These are phyloP conservation scores for Lacanobia oleracea DNA, from an alignment of 2,888 invertebrate species.

Conservation along the genomic window DNA sequence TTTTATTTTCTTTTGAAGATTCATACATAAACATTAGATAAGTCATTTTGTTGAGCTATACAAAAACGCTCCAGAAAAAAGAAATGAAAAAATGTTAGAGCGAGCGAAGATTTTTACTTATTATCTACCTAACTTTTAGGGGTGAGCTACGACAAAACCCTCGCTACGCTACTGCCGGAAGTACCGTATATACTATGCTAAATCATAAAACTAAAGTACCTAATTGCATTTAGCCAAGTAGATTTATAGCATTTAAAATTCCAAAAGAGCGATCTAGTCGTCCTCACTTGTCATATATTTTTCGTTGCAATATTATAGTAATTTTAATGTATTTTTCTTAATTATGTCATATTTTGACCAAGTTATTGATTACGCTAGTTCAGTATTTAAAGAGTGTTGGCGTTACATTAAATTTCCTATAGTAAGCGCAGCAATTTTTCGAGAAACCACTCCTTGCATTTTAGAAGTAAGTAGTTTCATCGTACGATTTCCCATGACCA, in stretches of 20 bases:
- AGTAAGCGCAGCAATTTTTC: slow-evolving; percentile 76
- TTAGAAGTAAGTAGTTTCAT: slow-evolving; percentile 75
- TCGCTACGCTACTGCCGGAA: not conserved
- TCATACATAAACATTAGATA: too few relatives aligned
- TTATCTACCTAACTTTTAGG: too few relatives aligned
- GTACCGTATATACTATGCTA: not conserved
- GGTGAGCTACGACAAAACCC: too few relatives aligned
- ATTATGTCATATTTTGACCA: slow-evolving; percentile 85
- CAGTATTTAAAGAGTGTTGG: slow-evolving; percentile 64
- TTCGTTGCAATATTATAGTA: slow-evolving; percentile 69
- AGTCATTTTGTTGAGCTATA: too few relatives aligned
- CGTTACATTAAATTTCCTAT: slow-evolving; percentile 70
- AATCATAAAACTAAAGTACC: slow-evolving; percentile 11
- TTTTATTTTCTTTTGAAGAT: too few relatives aligned
- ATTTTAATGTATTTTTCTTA: slow-evolving; percentile 80
- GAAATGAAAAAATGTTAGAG: too few relatives aligned
- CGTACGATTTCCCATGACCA: not conserved
- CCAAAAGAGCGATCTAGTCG: slow-evolving; percentile 79
- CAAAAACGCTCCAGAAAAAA: too few relatives aligned
- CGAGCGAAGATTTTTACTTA: too few relatives aligned
- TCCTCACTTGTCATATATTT: slow-evolving; percentile 71
- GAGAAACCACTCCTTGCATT: slow-evolving; percentile 78
- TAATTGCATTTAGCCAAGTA: slow-evolving; percentile 70
- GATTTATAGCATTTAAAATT: slow-evolving; percentile 79
- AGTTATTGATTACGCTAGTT: slow-evolving; percentile 74